A percentile compares a stretch with the other conserved stretches of the same genome.
Evolutionary conservation across 2,888 invertebrate genomes (phyloP).

Genomic region (Yponomeuta plumbellus): DNA sequence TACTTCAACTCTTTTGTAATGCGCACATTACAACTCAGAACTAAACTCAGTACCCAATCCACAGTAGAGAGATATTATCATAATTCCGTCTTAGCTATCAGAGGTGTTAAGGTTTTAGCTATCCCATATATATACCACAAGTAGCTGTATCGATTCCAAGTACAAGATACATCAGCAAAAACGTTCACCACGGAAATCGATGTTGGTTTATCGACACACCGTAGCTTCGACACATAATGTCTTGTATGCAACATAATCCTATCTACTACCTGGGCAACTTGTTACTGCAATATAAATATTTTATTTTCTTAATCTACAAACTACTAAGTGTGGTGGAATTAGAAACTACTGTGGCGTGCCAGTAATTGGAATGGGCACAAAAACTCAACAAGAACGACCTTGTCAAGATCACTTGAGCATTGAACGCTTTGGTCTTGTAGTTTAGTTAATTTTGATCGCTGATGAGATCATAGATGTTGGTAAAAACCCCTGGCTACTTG

Average conservation of each 20-base stretch:
- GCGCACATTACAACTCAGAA: too few relatives aligned
- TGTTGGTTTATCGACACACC: constrained; percentile 1
- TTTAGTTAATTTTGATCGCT: background rate
- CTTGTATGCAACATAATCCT: background rate
- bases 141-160: background rate
- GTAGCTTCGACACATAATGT: background rate
- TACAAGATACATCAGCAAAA: constrained; percentile 5
- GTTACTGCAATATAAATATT: too few relatives aligned
- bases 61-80: too few relatives aligned
- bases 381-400: constrained; percentile 7
- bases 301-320: too few relatives aligned
- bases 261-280: too few relatives aligned
- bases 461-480: background rate
- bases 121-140: background rate
- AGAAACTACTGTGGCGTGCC: too few relatives aligned
- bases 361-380: background rate
- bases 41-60: too few relatives aligned
- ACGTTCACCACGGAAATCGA: constrained; percentile 9
- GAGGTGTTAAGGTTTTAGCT: background rate
- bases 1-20: too few relatives aligned
- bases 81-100: background rate
- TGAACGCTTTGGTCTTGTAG: background rate
- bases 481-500: background rate
- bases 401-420: constrained; percentile 5
- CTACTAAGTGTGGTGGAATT: too few relatives aligned